Evolutionary conservation across 2,797 vertebrate genomes (phyloP).

Genomic region (Lepidocolaptes lacrymiger): DNA sequence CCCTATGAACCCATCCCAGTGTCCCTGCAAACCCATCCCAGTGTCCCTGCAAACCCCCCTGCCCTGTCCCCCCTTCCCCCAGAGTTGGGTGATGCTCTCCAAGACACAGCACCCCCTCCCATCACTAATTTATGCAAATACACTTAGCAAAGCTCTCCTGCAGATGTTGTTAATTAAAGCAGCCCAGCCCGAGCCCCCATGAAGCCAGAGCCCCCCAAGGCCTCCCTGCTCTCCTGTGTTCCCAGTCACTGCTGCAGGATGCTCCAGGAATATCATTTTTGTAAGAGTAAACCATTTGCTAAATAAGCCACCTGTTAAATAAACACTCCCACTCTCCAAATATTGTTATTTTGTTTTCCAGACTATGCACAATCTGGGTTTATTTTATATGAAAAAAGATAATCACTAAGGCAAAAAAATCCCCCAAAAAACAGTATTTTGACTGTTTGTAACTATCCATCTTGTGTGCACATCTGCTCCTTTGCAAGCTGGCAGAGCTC

Average conservation of each 20-base stretch:
- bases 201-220: neutral
- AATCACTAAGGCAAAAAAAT: neutral
- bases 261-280: conserved; percentile 15
- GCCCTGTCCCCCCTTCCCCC: neutral
- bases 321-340: conserved; percentile 50
- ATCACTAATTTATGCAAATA: neutral
- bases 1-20: too few relatives aligned
- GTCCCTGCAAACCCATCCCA: too few relatives aligned
- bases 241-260: neutral
- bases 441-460: conserved; percentile 40
- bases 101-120: neutral
- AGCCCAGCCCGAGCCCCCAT: neutral
- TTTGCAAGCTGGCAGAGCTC: conserved; percentile 19
- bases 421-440: neutral
- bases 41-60: neutral
- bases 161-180: conserved; percentile 42
- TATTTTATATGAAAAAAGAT: conserved; percentile 56
- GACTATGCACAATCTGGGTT: conserved; percentile 54
- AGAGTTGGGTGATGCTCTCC: neutral
- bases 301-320: conserved; percentile 61
- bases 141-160: neutral
- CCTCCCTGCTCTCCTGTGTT: conserved; percentile 21
- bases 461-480: conserved; percentile 62
- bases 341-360: conserved; percentile 59
- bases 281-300: conserved; percentile 9